These are phyloP conservation scores for Cetoscarus ocellatus DNA, from an alignment of 2,797 vertebrate species.

Conservation along the genomic window DNA sequence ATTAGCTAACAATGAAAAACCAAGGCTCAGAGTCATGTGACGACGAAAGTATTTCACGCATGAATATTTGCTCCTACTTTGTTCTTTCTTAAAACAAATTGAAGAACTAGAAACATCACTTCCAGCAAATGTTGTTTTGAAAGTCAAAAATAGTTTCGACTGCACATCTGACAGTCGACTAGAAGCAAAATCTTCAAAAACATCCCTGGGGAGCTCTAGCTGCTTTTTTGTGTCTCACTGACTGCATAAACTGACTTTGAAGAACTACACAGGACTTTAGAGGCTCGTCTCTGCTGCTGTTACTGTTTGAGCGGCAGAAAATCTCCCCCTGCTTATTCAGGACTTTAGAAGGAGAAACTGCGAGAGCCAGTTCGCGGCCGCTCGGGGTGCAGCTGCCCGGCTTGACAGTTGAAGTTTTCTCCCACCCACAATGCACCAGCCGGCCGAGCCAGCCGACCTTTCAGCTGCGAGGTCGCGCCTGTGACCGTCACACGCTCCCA, in stretches of 20 bases:
- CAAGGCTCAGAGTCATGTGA: too few relatives aligned
- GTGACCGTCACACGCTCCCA: conserved; percentile 2
- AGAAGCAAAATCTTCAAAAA: neutral
- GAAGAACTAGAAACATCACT: neutral
- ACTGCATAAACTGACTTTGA: conserved; percentile 3
- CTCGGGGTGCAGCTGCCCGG: neutral
- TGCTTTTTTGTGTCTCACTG: neutral
- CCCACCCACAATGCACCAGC: neutral
- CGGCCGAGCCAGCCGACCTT: conserved; percentile 1
- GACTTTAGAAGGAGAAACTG: neutral
- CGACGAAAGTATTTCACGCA: too few relatives aligned
- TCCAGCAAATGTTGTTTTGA: neutral
- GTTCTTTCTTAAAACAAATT: neutral
- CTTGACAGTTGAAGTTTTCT: conserved; percentile 1
- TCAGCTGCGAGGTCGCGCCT: conserved; percentile 12
- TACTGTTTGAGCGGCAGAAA: neutral
- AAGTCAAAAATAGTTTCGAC: neutral
- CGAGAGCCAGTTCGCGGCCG: neutral
- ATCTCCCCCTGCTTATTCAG: neutral
- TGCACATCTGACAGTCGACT: neutral
- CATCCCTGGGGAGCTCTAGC: neutral
- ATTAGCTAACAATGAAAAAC: too few relatives aligned
- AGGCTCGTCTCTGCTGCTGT: neutral
- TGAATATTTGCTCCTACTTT: neutral
- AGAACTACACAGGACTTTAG: neutral